Evolutionary conservation across 1,140 invertebrate species (phyloP), one percentile per base, ranked within the genome.

Genomic region (Phortica variegata): DNA sequence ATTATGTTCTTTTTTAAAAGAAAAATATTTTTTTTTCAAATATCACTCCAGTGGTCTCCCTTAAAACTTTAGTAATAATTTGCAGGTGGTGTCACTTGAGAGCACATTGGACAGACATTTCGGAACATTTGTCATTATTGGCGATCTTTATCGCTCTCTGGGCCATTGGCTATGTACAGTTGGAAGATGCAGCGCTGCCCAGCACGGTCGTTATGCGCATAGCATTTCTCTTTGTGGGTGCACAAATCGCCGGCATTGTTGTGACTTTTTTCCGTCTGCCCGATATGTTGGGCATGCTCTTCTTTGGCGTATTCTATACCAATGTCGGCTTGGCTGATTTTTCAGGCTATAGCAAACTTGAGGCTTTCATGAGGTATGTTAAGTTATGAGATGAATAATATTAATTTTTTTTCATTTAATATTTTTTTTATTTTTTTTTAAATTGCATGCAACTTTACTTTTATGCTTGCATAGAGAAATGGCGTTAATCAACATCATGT

Each of bases 401-500:
- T n/a, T n/a, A n/a, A n/a, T n/a, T n/a, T n/a, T n/a, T n/a, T n/a
- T n/a, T n/a, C 29, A 31, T 8, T 31, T 31, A 31, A 8, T 31
- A 31, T 31, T 31, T 31, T 31, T n/a, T n/a, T n/a, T n/a, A n/a
- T n/a, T 29, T 10, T 45, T 18, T 13, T 18, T 36, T 31, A 21
- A n/a, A 31, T 20, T n/a, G 2, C 15, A 45, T 42, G 5, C 38
- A 19, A 15, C 9, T 44, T 29, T 21, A 12, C 18, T 43, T 62
- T 77, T 43, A 21, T 46, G 2, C 3, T 20, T 13, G 15, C 20
- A 16, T 58, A 87, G 87, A 68, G 82, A 84, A 62, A 77, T 86
- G 44, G 87, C 88, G 3, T 75, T 90, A 41, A 81, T 82, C 3
- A 82, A 90, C 34, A 91, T 91, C 47, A 78, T 91, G 59, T 78